Evolutionary conservation across 2,888 invertebrate genomes (phyloP).

Genomic region (Idaea dimidiata): DNA sequence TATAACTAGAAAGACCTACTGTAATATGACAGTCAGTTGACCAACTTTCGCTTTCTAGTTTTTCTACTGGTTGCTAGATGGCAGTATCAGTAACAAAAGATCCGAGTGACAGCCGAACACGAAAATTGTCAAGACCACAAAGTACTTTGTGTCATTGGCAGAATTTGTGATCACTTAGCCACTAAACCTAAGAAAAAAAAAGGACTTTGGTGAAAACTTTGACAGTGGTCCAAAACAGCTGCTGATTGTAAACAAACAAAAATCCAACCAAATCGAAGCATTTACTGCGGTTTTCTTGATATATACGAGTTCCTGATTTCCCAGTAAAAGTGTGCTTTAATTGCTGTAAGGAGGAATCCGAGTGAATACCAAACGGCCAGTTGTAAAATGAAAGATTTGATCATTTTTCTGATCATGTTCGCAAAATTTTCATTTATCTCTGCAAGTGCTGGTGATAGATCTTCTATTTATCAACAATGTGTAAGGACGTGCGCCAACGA

Average conservation of each 20-base stretch:
- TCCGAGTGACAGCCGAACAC: neutral
- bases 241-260: neutral
- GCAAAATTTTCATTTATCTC: slow-evolving; percentile 29
- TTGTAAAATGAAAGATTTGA: neutral
- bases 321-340: neutral
- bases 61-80: no score
- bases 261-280: no score
- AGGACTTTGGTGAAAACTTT: no score
- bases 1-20: no score
- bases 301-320: neutral
- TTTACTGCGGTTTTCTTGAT: no score
- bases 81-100: neutral
- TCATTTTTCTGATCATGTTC: slow-evolving; percentile 25
- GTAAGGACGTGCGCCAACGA: slow-evolving; percentile 62
- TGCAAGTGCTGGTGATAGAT: slow-evolving; percentile 76
- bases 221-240: neutral
- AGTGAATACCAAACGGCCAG: neutral
- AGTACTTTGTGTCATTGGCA: no score
- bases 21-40: no score
- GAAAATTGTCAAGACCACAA: no score
- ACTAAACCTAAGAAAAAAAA: no score
- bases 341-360: neutral
- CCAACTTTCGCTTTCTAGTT: no score
- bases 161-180: no score
- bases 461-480: slow-evolving; percentile 79